Evolutionary conservation across 2,113 vertebrate genomes (phyloP).

Genomic region (Strigops habroptila): DNA sequence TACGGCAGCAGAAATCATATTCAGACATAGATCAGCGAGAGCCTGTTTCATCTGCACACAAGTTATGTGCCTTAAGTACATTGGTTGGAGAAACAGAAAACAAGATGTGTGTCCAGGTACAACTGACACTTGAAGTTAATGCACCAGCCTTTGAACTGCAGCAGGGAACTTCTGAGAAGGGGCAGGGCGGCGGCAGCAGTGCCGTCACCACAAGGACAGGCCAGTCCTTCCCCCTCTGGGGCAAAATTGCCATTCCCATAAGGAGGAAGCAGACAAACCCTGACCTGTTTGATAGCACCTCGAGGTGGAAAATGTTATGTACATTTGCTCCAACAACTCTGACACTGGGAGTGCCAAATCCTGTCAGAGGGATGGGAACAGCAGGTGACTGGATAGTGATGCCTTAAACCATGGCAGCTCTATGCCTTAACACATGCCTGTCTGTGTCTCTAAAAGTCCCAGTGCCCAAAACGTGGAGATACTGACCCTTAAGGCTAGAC

Average conservation of each 20-base stretch:
- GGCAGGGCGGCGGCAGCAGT: background rate
- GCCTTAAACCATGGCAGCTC: background rate
- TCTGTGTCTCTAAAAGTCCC: background rate
- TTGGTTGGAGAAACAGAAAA: background rate
- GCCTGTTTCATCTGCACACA: background rate
- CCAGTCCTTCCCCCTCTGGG: background rate
- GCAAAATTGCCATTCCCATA: background rate
- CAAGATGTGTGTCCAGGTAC: background rate
- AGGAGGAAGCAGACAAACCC: background rate
- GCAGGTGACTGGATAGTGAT: too few relatives aligned
- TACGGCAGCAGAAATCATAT: background rate
- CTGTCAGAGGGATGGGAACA: background rate
- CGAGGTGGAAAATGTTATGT: background rate
- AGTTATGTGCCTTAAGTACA: background rate
- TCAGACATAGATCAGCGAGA: background rate
- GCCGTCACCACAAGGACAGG: background rate
- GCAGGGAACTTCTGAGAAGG: background rate
- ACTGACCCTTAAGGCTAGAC: background rate
- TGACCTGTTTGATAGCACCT: background rate
- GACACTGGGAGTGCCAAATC: background rate
- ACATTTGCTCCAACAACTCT: rapidly evolving
- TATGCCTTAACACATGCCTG: background rate
- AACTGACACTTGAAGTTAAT: rapidly evolving
- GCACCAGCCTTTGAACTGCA: rapidly evolving
- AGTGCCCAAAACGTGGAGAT: background rate